Evolutionary conservation across 2,888 invertebrate species (phyloP).

Genomic region (Sycophila texana): DNA sequence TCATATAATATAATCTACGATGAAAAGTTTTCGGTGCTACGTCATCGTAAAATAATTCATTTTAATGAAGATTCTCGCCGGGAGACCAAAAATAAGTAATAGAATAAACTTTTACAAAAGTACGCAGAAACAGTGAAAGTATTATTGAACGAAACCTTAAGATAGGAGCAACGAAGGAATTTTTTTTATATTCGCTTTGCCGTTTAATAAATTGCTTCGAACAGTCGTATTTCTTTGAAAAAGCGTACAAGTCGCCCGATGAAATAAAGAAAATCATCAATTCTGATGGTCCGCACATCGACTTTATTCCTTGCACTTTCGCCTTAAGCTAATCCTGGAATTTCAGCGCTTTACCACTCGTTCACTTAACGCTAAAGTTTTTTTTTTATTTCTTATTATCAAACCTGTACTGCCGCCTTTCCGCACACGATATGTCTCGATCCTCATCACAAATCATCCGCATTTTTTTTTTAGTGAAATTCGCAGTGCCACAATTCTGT

Average conservation of each 20-base stretch:
- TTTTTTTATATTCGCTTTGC: slow-evolving; percentile 15
- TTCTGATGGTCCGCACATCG: slow-evolving; percentile 39
- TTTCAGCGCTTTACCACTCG: slow-evolving; percentile 13
- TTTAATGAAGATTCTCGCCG: neutral
- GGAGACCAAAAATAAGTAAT: slow-evolving; percentile 1
- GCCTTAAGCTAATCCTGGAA: slow-evolving; percentile 33
- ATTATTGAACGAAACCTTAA: no score
- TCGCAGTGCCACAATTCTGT: slow-evolving; percentile 34
- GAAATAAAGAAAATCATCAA: slow-evolving; percentile 35
- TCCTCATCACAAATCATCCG: slow-evolving; percentile 50
- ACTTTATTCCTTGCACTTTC: neutral
- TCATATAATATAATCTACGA: neutral
- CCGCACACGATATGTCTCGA: slow-evolving; percentile 47
- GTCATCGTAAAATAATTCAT: slow-evolving; percentile 2
- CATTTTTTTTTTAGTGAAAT: slow-evolving; percentile 45
- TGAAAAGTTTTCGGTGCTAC: neutral
- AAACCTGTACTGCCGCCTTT: slow-evolving; percentile 18
- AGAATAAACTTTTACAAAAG: no score
- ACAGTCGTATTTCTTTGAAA: slow-evolving; percentile 20
- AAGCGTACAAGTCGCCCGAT: slow-evolving; percentile 3
- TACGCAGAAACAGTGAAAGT: no score
- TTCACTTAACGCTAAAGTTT: slow-evolving; percentile 23
- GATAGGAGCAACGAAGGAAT: neutral
- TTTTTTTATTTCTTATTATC: slow-evolving; percentile 19
- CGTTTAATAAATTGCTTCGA: slow-evolving; percentile 22